Conservation (phyloP, 1,140 invertebrate species). For the Eupeodes corollae region DNA sequence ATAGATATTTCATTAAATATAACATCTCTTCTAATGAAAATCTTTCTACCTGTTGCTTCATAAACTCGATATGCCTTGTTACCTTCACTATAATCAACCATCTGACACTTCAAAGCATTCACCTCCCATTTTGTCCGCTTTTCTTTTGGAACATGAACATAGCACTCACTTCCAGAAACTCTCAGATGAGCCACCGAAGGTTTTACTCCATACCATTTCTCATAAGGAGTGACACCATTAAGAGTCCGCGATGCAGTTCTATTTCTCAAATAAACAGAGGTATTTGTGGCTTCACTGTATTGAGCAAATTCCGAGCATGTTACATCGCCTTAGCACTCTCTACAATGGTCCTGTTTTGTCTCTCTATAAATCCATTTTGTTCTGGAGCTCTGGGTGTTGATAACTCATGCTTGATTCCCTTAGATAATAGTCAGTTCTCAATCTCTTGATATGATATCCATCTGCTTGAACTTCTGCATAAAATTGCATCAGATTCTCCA, state of each 20-base stretch:
- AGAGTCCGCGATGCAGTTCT: slow-evolving; percentile 5
- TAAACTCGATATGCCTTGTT: too few species aligned
- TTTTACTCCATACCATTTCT: background rate
- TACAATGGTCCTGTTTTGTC: slow-evolving; percentile 11
- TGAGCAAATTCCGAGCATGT: slow-evolving; percentile 3
- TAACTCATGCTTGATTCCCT: background rate
- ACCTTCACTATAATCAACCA: too few species aligned
- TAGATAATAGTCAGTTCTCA: background rate
- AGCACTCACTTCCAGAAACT: too few species aligned
- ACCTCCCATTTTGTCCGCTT: too few species aligned
- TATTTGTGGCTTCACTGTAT: slow-evolving; percentile 32
- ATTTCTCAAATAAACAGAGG: too few species aligned
- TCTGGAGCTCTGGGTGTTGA: too few species aligned
- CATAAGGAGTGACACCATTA: background rate
- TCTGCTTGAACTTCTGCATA: background rate
- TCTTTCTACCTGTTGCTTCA: too few species aligned
- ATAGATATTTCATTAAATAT: too few species aligned
- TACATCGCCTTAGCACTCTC: slow-evolving; percentile 5
- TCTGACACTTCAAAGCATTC: too few species aligned
- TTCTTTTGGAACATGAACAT: background rate
- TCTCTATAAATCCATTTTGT: too few species aligned
- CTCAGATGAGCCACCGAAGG: background rate
- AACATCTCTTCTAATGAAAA: too few species aligned
- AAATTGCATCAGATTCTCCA: background rate
- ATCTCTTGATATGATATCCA: background rate